Conservation (phyloP, 2,888 invertebrate species). For the Tridacna gigas region DNA sequence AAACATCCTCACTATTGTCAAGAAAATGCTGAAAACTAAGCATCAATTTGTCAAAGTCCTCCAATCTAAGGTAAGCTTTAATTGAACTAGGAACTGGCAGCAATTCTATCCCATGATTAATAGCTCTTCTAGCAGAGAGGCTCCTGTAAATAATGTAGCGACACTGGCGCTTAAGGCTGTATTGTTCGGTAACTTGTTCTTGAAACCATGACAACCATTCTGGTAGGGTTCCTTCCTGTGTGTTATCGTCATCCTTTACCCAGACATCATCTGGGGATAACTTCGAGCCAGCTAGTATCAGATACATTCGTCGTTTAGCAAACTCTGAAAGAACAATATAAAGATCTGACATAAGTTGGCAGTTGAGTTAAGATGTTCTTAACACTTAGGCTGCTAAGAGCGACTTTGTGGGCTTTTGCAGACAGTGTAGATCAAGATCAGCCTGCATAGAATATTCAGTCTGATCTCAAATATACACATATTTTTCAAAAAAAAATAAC, state of each 20-base stretch:
- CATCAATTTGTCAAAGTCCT: constrained; percentile 48
- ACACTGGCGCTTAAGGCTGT: constrained; percentile 43
- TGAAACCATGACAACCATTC: constrained; percentile 44
- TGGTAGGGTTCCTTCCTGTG: background rate
- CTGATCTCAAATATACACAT: too few species aligned
- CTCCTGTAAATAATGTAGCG: constrained; percentile 35
- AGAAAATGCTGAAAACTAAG: background rate
- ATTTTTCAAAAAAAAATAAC: too few species aligned
- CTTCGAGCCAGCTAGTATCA: constrained; percentile 45
- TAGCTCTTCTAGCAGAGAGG: constrained; percentile 35
- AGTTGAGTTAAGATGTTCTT: background rate
- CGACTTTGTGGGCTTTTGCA: too few species aligned
- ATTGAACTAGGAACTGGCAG: constrained; percentile 47
- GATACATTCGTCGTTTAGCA: constrained; percentile 42
- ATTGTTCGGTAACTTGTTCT: constrained; percentile 39
- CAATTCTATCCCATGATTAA: constrained; percentile 30
- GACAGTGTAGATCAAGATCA: too few species aligned
- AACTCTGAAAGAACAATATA: constrained; percentile 31
- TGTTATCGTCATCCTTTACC: background rate
- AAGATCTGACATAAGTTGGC: background rate
- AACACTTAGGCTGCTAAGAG: too few species aligned
- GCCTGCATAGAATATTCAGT: too few species aligned
- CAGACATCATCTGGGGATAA: constrained; percentile 34
- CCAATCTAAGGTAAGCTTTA: constrained; percentile 39
- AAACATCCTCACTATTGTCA: background rate